phyloP scores from a whole-genome alignment of 2,888 invertebrate species.

The Sylvicola fuscatus region DNA sequence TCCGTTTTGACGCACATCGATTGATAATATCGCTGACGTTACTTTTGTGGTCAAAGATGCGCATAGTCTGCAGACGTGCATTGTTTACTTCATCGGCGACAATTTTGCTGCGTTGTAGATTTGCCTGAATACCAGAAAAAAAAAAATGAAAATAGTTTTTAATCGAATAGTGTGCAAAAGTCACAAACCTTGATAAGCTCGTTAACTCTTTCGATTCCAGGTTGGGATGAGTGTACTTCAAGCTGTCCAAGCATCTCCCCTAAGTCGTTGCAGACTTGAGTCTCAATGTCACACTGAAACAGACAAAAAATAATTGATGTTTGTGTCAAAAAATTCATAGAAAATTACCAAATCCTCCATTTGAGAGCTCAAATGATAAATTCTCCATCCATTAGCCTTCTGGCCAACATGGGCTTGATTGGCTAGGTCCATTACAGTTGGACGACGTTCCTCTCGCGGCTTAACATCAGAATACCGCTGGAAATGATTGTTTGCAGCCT shows the following conservation, averaged over 20 bases:
- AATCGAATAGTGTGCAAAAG: slow-evolving; percentile 2
- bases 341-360: slow-evolving; percentile 76
- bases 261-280: slow-evolving; percentile 23
- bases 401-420: slow-evolving; percentile 71
- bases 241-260: slow-evolving; percentile 21
- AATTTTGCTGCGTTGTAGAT: slow-evolving; percentile 83
- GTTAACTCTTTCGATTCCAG: slow-evolving; percentile 30
- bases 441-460: slow-evolving; percentile 67
- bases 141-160: slow-evolving; percentile 4
- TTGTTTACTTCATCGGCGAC: slow-evolving; percentile 83
- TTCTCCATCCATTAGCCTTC: slow-evolving; percentile 87
- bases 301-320: no score
- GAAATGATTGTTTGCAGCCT: slow-evolving; percentile 55
- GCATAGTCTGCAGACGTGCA: slow-evolving; percentile 68
- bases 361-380: slow-evolving; percentile 78
- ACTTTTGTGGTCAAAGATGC: slow-evolving; percentile 78
- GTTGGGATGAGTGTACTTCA: slow-evolving; percentile 27
- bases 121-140: slow-evolving; percentile 39
- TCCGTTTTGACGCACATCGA: slow-evolving; percentile 78
- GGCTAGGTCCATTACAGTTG: slow-evolving; percentile 73
- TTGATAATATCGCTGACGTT: slow-evolving; percentile 77
- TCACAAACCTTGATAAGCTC: slow-evolving; percentile 39
- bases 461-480: slow-evolving; percentile 62
- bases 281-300: slow-evolving; percentile 31
- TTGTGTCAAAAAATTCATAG: no score